phyloP scores from a whole-genome alignment of 2,113 vertebrate genomes.

The Martes martes region DNA sequence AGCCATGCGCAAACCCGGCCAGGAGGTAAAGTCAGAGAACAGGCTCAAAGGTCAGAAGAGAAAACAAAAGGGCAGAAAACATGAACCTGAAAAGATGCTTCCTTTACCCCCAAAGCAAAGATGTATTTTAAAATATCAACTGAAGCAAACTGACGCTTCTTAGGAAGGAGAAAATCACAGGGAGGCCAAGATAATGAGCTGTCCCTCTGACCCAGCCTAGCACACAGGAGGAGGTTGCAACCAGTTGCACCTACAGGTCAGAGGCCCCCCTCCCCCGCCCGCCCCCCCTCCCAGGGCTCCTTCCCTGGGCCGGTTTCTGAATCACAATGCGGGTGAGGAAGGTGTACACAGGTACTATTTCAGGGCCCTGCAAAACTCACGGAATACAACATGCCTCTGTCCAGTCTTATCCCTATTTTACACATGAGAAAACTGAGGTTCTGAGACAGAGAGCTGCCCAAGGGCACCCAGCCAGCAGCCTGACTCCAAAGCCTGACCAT shows the following conservation, averaged over 20 bases:
- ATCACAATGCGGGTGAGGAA: background rate
- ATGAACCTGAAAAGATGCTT: background rate
- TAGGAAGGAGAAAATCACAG: background rate
- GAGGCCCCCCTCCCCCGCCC: background rate
- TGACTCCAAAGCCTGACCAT: background rate
- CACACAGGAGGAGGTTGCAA: background rate
- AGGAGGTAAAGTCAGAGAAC: conserved; percentile 11
- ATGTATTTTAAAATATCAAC: background rate
- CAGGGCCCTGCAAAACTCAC: background rate
- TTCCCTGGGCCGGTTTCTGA: background rate
- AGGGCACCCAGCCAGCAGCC: background rate
- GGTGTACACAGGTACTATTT: rapidly evolving
- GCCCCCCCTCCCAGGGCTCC: no score
- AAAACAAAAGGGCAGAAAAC: background rate
- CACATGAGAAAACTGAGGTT: background rate
- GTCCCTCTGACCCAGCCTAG: rapidly evolving
- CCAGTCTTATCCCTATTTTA: background rate
- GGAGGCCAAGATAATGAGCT: background rate
- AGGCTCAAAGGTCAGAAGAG: conserved; percentile 47
- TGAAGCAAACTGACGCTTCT: background rate
- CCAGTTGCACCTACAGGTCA: background rate
- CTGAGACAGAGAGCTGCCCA: background rate
- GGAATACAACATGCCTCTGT: background rate
- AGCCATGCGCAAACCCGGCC: background rate
- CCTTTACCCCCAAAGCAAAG: conserved; percentile 18